These are phyloP conservation scores for Anguilla japonica DNA, from an alignment of 2,113 vertebrate species.

Conservation along the genomic window DNA sequence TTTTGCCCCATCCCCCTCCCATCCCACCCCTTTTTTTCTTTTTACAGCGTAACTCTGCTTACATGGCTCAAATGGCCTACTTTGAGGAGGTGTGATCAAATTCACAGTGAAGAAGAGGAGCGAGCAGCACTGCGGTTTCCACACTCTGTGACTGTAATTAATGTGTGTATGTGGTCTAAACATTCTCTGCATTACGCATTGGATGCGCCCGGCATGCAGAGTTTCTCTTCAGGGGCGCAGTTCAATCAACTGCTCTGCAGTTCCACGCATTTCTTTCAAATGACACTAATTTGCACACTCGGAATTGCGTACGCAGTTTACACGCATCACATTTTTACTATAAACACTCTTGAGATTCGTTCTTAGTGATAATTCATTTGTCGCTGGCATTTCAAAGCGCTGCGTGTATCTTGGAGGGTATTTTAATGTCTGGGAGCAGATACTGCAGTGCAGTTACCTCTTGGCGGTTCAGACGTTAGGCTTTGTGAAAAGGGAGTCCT, in stretches of 20 bases:
- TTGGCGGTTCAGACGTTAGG: conserved; percentile 30
- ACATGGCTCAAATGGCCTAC: conserved; percentile 75
- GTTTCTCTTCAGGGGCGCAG: neutral
- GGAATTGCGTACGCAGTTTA: neutral
- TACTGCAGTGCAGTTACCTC: conserved; percentile 47
- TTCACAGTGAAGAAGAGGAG: conserved; percentile 14
- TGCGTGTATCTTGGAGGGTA: neutral
- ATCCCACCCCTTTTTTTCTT: conserved; percentile 19
- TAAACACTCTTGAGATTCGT: neutral
- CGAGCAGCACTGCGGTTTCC: neutral
- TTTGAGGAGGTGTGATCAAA: conserved; percentile 73
- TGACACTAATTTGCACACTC: neutral
- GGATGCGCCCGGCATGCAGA: neutral
- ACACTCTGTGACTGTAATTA: neutral
- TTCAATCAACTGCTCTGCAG: neutral
- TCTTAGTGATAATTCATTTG: neutral
- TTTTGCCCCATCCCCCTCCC: neutral
- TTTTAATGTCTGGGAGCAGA: neutral
- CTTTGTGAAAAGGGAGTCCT: neutral
- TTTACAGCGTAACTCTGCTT: conserved; percentile 75
- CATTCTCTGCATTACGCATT: conserved; percentile 3
- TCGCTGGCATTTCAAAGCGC: neutral
- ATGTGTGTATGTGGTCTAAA: neutral
- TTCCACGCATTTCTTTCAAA: neutral
- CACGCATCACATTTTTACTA: neutral